Evolutionary conservation across 1,140 invertebrate genomes (phyloP), one percentile per base, ranked within the genome.

Genomic region (Gryon sp.): DNA sequence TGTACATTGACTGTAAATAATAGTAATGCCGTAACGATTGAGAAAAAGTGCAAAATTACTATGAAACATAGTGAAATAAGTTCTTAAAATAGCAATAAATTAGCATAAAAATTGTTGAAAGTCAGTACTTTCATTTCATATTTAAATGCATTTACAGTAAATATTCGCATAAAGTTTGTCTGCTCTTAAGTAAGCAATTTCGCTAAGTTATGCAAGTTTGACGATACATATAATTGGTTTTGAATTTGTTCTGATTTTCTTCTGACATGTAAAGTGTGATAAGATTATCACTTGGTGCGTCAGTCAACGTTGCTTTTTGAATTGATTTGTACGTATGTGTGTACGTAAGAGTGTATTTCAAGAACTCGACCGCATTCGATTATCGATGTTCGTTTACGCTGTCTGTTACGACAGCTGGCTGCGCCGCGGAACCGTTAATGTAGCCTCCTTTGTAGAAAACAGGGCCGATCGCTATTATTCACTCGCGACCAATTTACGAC

Each of bases 301-400:
- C 41, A 36, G 48, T 60, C 22, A 24, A 34, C 20, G 36, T 30
- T 41, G 52, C 52, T 14, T 50, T 40, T 70, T 36, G 66, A 62
- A 60, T 59, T 50, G 57, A 78, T 73, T 77, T 82, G 78, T 82
- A 76, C 76, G n/a, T n/a, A n/a, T n/a, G n/a, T n/a, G n/a, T n/a
- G n/a, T n/a, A 70, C 65, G 72, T 69, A 45, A n/a, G n/a, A n/a
- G n/a, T n/a, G 74, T 66, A 74, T 48, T 69, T 76, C 36, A 55
- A 70, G 75, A 82, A 82, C 74, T 82, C 81, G 81, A 80, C 77
- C 82, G 78, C 59, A 73, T 72, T 80, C 69, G 78, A 81, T 63
- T 65, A 76, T 68, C 55, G 40, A 70, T 34, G 30, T 52, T 59
- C 59, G 59, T 59, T 74, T 62, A 53, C 22, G 55, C 60, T 66